Evolutionary conservation across 2,797 vertebrate genomes (phyloP).

Genomic region (Balearica regulorum): DNA sequence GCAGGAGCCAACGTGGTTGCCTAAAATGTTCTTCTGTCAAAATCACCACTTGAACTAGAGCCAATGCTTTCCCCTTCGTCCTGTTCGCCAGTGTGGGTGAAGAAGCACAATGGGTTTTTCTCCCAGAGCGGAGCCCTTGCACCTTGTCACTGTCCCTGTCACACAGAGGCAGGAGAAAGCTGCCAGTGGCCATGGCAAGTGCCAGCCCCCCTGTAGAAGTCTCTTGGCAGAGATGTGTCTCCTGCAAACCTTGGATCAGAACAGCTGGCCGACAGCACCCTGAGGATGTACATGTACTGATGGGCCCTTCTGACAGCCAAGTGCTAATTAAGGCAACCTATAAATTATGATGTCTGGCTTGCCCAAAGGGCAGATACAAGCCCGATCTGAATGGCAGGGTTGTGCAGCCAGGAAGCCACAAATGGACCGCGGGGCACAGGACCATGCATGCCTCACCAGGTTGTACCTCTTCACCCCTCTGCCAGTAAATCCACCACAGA

Average conservation of each 20-base stretch:
- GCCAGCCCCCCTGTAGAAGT: accelerated
- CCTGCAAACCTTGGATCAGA: neutral
- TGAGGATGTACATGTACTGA: neutral
- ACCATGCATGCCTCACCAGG: neutral
- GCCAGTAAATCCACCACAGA: neutral
- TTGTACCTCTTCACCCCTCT: neutral
- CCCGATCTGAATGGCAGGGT: neutral
- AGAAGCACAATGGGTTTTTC: neutral
- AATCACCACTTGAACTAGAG: neutral
- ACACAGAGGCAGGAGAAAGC: neutral
- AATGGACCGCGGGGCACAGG: accelerated
- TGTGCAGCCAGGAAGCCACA: neutral
- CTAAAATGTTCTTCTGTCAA: neutral
- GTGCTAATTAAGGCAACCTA: neutral
- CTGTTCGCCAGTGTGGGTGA: neutral
- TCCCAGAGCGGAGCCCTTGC: accelerated
- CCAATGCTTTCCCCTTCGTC: neutral
- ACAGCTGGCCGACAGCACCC: neutral
- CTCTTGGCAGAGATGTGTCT: neutral
- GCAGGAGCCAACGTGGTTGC: neutral
- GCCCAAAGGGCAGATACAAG: neutral
- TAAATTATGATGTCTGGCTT: neutral
- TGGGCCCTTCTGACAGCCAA: neutral
- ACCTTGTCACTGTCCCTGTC: neutral
- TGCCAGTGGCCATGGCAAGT: accelerated